Evolutionary conservation across 2,888 invertebrate species (phyloP).

Genomic region (Camponotus fellah): DNA sequence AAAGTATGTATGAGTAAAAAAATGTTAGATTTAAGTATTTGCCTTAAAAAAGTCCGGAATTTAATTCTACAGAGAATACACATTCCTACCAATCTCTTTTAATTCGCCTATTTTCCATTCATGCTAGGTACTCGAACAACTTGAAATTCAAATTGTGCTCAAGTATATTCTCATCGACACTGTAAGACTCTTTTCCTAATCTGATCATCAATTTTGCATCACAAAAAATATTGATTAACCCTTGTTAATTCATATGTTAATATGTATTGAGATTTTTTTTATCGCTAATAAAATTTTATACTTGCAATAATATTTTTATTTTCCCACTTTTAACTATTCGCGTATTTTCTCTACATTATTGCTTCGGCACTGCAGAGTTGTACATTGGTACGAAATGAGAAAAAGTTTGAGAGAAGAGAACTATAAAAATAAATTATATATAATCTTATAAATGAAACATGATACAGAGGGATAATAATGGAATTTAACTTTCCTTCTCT

Average conservation of each 20-base stretch:
- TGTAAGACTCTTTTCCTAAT: conserved; percentile 51
- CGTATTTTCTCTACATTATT: not conserved
- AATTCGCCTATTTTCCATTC: conserved; percentile 56
- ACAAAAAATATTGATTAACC: conserved; percentile 38
- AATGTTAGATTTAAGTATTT: not conserved
- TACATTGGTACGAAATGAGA: not conserved
- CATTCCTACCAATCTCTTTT: conserved; percentile 45
- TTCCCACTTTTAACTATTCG: not conserved
- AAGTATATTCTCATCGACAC: conserved; percentile 53
- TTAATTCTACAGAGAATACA: conserved; percentile 36
- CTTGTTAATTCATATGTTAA: conserved; percentile 26
- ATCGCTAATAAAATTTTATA: not conserved
- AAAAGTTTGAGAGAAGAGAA: not conserved
- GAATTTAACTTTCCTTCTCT: not conserved
- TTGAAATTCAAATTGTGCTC: conserved; percentile 52
- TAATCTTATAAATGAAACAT: not conserved
- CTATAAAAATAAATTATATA: not conserved
- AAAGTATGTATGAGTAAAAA: not conserved
- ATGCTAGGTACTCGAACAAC: conserved; percentile 39
- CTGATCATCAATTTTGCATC: conserved; percentile 45
- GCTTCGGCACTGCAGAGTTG: not conserved
- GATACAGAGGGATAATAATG: not conserved
- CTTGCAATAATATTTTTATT: not conserved
- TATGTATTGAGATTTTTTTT: not conserved
- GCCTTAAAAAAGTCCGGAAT: not conserved